Evolutionary conservation across 92 coral and sea anemone species (phyloP).

Genomic region (Epizoanthus scotinus): DNA sequence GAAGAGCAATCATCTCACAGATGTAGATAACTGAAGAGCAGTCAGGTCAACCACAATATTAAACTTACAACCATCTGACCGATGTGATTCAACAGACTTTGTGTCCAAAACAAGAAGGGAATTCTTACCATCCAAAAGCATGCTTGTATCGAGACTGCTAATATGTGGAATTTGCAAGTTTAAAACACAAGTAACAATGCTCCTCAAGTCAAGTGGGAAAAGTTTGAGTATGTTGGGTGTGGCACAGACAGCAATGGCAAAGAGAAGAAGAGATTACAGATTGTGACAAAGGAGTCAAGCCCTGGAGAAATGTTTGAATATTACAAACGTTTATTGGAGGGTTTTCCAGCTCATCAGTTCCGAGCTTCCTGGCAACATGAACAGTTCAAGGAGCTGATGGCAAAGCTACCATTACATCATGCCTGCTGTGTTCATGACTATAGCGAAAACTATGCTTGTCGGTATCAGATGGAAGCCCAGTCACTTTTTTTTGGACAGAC

Average conservation of each 20-base stretch:
- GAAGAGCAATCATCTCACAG: conserved; percentile 35
- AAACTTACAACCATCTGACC: conserved; percentile 17
- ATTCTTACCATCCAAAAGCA: no score
- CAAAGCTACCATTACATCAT: conserved; percentile 47
- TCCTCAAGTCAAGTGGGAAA: conserved; percentile 53
- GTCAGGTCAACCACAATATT: neutral
- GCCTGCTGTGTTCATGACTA: conserved; percentile 51
- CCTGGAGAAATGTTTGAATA: conserved; percentile 66
- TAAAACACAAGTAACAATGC: conserved; percentile 30
- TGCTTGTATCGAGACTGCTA: no score
- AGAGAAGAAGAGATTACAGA: conserved; percentile 42
- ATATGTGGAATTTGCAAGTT: no score
- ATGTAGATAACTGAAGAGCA: neutral
- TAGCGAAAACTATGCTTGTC: conserved; percentile 47
- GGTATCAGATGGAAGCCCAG: conserved; percentile 38
- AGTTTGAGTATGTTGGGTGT: conserved; percentile 47
- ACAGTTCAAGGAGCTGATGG: conserved; percentile 27
- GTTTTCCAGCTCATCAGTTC: conserved; percentile 62
- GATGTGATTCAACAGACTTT: no score
- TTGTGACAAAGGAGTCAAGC: conserved; percentile 43
- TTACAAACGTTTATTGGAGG: conserved; percentile 27
- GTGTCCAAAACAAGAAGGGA: no score
- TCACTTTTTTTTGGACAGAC: conserved; percentile 40
- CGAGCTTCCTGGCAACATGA: conserved; percentile 58
- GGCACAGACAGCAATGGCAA: conserved; percentile 27